Conservation (phyloP, 2,888 invertebrate genomes). For the Ophonus ardosiacus region DNA sequence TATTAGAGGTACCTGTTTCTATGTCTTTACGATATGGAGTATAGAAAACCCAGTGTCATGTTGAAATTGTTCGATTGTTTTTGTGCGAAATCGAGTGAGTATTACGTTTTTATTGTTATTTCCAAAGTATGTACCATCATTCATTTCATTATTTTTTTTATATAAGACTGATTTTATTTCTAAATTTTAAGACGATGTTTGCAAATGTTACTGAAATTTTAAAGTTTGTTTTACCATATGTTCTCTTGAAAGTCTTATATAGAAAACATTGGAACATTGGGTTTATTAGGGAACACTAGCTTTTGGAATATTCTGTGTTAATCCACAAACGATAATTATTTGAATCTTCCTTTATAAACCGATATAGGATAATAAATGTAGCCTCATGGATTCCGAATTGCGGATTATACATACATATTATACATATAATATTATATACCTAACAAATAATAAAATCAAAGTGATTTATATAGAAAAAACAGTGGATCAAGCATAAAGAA, state of each 20-base stretch:
- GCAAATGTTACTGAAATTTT: neutral
- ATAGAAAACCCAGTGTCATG: slow-evolving; percentile 72
- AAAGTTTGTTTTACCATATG: neutral
- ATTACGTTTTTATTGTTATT: slow-evolving; percentile 61
- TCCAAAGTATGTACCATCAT: slow-evolving; percentile 5
- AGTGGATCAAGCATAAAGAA: slow-evolving; percentile 53
- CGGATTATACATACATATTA: slow-evolving; percentile 55
- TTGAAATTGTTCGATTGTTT: slow-evolving; percentile 62
- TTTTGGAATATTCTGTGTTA: slow-evolving; percentile 24
- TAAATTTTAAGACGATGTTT: slow-evolving; percentile 1
- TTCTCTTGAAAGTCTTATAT: slow-evolving; percentile 14
- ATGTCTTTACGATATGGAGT: slow-evolving; percentile 72
- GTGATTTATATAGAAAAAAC: slow-evolving; percentile 59
- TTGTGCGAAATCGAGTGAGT: slow-evolving; percentile 55
- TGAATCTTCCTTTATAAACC: slow-evolving; percentile 40
- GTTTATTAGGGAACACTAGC: slow-evolving; percentile 20
- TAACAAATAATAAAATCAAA: slow-evolving; percentile 58
- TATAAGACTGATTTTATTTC: slow-evolving; percentile 24
- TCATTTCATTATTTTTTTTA: slow-evolving; percentile 9
- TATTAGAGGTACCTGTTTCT: slow-evolving; percentile 76
- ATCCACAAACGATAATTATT: slow-evolving; percentile 33
- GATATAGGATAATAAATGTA: slow-evolving; percentile 50
- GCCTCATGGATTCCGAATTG: slow-evolving; percentile 56
- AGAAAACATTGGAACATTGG: slow-evolving; percentile 39
- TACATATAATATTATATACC: slow-evolving; percentile 61